phyloP scores from a whole-genome alignment of 2,888 invertebrate species.

The Acronicta aceris region DNA sequence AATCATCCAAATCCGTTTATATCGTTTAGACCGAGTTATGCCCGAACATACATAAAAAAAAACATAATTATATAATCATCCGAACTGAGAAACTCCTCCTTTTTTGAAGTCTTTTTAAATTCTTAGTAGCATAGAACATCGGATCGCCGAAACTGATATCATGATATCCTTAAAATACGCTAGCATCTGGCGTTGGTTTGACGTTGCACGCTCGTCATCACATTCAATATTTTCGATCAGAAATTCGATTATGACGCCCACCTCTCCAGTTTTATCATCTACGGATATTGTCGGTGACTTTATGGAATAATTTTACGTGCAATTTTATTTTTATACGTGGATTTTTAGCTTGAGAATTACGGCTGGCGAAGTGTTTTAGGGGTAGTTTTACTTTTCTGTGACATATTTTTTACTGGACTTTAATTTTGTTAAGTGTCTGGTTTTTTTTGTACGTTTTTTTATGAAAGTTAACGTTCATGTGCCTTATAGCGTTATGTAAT shows the following conservation, averaged over 20 bases:
- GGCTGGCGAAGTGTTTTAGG: slow-evolving; percentile 31
- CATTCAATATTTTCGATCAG: slow-evolving; percentile 65
- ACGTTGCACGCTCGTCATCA: slow-evolving; percentile 43
- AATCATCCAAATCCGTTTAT: too few species aligned
- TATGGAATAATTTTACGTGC: slow-evolving; percentile 61
- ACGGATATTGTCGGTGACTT: slow-evolving; percentile 59
- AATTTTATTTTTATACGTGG: slow-evolving; percentile 54
- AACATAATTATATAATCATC: too few species aligned
- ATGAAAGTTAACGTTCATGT: background rate
- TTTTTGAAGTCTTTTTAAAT: too few species aligned
- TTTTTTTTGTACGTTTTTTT: background rate
- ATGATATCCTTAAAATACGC: slow-evolving; percentile 17
- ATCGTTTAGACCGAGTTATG: too few species aligned
- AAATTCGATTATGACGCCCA: slow-evolving; percentile 63
- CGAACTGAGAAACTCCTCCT: too few species aligned
- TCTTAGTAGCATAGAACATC: background rate
- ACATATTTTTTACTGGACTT: slow-evolving; percentile 31
- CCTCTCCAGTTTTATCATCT: slow-evolving; percentile 60
- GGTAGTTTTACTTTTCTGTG: slow-evolving; percentile 24
- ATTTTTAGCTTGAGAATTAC: slow-evolving; percentile 43
- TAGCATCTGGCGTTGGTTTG: slow-evolving; percentile 28
- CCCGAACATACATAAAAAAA: too few species aligned
- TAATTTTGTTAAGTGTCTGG: slow-evolving; percentile 34
- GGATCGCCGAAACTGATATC: slow-evolving; percentile 13
- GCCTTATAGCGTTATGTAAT: too few species aligned